These are phyloP conservation scores for Parnassius apollo DNA, from an alignment of 2,888 invertebrate genomes.

Conservation along the genomic window DNA sequence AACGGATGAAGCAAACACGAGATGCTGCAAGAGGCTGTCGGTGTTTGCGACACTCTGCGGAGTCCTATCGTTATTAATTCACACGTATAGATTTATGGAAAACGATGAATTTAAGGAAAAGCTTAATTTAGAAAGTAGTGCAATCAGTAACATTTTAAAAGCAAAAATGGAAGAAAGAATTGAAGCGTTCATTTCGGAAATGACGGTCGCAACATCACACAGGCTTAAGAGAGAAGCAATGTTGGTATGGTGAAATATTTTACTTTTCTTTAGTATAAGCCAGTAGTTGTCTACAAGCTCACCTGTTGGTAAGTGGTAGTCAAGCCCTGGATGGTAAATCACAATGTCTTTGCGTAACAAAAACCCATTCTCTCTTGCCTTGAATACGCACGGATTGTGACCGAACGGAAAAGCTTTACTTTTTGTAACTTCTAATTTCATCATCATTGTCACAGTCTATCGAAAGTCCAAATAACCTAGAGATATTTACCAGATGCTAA, in stretches of 20 bases:
- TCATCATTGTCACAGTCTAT: too few relatives aligned
- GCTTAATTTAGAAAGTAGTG: slow-evolving; percentile 44
- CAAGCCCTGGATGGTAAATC: too few relatives aligned
- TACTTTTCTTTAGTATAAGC: too few relatives aligned
- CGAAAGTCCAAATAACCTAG: too few relatives aligned
- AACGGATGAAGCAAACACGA: slow-evolving; percentile 35
- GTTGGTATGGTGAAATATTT: slow-evolving; percentile 54
- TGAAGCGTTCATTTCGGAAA: slow-evolving; percentile 51
- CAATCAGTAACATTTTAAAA: slow-evolving; percentile 41
- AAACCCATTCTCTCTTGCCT: too few relatives aligned
- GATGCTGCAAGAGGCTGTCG: slow-evolving; percentile 58
- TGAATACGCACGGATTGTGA: too few relatives aligned
- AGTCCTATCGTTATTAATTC: slow-evolving; percentile 58
- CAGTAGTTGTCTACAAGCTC: too few relatives aligned
- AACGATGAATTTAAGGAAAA: slow-evolving; percentile 35
- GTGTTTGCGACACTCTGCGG: slow-evolving; percentile 63
- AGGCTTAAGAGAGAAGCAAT: slow-evolving; percentile 67
- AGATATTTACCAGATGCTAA: neutral
- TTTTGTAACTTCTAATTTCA: too few relatives aligned
- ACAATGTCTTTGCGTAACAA: too few relatives aligned
- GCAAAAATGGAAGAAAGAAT: slow-evolving; percentile 57
- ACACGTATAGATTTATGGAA: slow-evolving; percentile 58
- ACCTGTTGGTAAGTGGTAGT: too few relatives aligned
- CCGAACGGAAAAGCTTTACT: too few relatives aligned
- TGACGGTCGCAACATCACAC: slow-evolving; percentile 41